Conservation (phyloP, 2,888 invertebrate species). For the Pollenia angustigena region DNA sequence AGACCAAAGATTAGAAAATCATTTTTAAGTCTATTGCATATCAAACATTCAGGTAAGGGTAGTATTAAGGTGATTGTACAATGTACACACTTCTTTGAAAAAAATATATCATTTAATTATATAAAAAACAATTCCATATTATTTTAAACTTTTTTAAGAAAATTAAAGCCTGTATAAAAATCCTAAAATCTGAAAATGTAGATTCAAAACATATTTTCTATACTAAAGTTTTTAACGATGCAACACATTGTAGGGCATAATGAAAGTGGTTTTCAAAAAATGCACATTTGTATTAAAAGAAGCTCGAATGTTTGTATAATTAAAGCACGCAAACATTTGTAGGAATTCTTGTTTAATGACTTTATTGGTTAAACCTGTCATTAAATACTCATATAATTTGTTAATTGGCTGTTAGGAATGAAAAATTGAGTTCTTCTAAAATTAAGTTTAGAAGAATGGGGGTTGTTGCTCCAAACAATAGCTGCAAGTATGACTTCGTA, state of each 20-base stretch:
- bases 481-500: too few species aligned
- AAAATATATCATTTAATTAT: background rate
- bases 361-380: conserved; percentile 38
- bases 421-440: background rate
- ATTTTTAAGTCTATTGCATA: conserved; percentile 40
- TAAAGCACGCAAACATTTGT: conserved; percentile 27
- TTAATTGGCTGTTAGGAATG: background rate
- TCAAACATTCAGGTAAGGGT: too few species aligned
- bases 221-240: too few species aligned
- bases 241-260: too few species aligned
- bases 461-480: too few species aligned
- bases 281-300: background rate
- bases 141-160: too few species aligned
- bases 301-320: conserved; percentile 15
- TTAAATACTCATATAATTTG: conserved; percentile 40
- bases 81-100: too few species aligned
- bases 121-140: background rate
- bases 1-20: conserved; percentile 53
- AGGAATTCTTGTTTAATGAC: conserved; percentile 33
- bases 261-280: too few species aligned
- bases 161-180: too few species aligned
- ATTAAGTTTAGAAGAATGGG: background rate
- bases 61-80: too few species aligned
- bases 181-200: too few species aligned
- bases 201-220: too few species aligned